Evolutionary conservation across 1,140 invertebrate species (phyloP), one percentile per base, ranked within the genome.

Genomic region (Pseudomyrmex sp.): DNA sequence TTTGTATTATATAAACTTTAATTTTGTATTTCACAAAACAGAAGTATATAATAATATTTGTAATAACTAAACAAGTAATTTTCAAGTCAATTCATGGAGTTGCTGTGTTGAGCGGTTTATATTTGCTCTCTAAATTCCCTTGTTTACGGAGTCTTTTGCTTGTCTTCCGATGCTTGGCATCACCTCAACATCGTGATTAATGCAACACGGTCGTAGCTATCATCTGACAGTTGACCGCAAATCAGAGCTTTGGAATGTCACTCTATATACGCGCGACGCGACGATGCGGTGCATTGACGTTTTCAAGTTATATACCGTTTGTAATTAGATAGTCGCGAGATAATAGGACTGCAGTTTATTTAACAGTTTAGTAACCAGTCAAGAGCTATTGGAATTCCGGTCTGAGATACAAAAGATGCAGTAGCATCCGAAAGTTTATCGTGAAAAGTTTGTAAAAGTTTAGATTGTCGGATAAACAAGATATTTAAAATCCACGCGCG

Each of bases 171-270:
- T n/a, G 3, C 46, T 83, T 86, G 84, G 79, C 85, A 77, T 23
- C 52, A 18, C 15, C 63, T 87, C 85, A 86, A 83, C 77, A 58
- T 61, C 48, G 54, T 18, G 54, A 58, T 86, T 83, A 75, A 70
- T 75, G 79, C 79, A 75, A 48, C 54, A 35, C 79, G 61, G 50
- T 70, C 70, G 52, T 58, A 52, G 70, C 54, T 59, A 72, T 80
- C 66, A 82, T 73, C 79, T 63, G 70, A 82, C 79, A 74, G 79
- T 82, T 50, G 46, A 26, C 70, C 79, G 15, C 72, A 61, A 52
- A 75, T 82, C 79, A 75, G 18, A 75, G 26, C 79, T 82, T 75
- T 2, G 79, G 70, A 73, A 82, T 82, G 76, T 20, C 35, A 66
- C 4, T 70, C 44, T 70, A 48, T 20, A 70, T 48, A 35, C 35